A percentile compares a stretch with the other conserved stretches of the same genome.
phyloP scores from a whole-genome alignment of 2,113 vertebrate species.

The Ellobius talpinus region DNA sequence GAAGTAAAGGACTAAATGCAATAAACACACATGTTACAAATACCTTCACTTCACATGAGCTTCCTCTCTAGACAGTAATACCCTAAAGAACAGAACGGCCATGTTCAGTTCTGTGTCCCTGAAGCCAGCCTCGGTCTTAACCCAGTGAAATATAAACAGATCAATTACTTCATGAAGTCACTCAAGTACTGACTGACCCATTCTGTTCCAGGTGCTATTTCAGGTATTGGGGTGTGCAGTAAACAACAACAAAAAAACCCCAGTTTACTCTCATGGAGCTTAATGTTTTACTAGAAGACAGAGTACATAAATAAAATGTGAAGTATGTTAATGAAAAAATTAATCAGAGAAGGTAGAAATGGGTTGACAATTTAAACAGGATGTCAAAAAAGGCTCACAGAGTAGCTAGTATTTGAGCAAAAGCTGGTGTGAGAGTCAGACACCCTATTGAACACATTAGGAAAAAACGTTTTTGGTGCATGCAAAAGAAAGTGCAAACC shows the following conservation, averaged over 20 bases:
- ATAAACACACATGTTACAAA: neutral
- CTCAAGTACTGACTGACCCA: neutral
- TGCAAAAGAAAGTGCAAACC: neutral
- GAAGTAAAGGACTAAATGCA: neutral
- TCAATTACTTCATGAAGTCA: neutral
- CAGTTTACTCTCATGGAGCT: neutral
- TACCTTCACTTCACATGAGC: neutral
- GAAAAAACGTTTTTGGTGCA: neutral
- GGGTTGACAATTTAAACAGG: neutral
- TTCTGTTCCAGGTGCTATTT: neutral
- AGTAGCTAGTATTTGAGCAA: neutral
- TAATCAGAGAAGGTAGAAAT: neutral
- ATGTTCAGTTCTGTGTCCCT: neutral
- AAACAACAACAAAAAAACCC: neutral
- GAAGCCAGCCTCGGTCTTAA: neutral
- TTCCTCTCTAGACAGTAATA: neutral
- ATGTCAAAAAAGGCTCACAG: neutral
- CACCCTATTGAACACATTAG: accelerated
- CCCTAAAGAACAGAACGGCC: neutral
- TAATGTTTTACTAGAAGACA: neutral
- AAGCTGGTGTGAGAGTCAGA: neutral
- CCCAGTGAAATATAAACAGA: neutral
- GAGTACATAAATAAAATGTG: neutral
- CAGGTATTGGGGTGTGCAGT: neutral
- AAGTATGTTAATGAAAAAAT: neutral